Conservation (phyloP, 2,888 invertebrate species). For the Spialia ferax region DNA sequence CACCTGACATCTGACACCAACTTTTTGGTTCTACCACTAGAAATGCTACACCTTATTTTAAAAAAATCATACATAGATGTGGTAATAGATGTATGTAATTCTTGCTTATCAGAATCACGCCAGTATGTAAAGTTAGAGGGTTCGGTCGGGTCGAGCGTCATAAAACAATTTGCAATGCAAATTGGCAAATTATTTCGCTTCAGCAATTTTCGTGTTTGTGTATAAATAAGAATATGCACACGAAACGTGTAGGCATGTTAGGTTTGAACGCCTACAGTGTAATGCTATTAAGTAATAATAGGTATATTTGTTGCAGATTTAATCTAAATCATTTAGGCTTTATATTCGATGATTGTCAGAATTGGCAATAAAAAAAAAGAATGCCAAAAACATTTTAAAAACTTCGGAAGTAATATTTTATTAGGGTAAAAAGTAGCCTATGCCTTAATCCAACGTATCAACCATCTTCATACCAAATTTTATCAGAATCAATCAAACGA, state of each 20-base stretch:
- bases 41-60: too few relatives aligned
- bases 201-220: background rate
- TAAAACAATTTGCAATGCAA: background rate
- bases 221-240: background rate
- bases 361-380: too few relatives aligned
- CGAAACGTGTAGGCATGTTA: background rate
- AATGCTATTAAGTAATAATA: background rate
- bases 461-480: too few relatives aligned
- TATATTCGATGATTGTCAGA: too few relatives aligned
- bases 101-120: background rate
- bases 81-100: background rate
- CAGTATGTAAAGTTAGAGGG: background rate
- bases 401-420: too few relatives aligned
- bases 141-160: background rate
- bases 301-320: background rate
- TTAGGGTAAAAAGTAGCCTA: too few relatives aligned
- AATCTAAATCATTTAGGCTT: too few relatives aligned
- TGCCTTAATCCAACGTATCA: too few relatives aligned
- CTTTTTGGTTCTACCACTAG: too few relatives aligned
- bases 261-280: background rate
- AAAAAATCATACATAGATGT: background rate
- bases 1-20: too few relatives aligned
- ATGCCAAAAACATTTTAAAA: too few relatives aligned
- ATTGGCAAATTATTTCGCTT: background rate
- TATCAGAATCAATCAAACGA: too few relatives aligned